A percentile compares a stretch with the other conserved stretches of the same genome.
Evolutionary conservation across 2,888 invertebrate species (phyloP).

Genomic region (Panzeria rudis): DNA sequence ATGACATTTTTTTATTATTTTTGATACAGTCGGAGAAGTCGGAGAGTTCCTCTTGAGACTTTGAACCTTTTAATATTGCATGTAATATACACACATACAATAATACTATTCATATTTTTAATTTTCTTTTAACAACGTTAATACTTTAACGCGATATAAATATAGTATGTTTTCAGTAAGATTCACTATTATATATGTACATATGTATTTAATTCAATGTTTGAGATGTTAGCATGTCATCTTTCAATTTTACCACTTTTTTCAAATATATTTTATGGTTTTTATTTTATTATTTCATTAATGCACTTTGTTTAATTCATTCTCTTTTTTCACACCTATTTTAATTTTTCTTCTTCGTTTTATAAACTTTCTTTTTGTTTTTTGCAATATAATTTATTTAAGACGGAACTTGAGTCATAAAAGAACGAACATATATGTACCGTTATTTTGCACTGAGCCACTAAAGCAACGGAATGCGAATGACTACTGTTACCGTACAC

Average conservation of each 20-base stretch:
- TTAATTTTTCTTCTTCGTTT: slow-evolving; percentile 16
- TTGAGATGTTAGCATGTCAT: slow-evolving; percentile 1
- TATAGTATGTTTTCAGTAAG: too few species aligned
- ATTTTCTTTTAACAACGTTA: too few species aligned
- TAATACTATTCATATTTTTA: too few species aligned
- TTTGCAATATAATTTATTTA: slow-evolving; percentile 35
- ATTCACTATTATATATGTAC: too few species aligned
- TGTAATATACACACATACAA: too few species aligned
- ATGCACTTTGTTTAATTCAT: slow-evolving; percentile 37
- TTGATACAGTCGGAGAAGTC: too few species aligned
- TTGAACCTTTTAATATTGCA: too few species aligned
- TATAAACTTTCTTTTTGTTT: slow-evolving; percentile 20
- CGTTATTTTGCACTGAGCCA: slow-evolving; percentile 73
- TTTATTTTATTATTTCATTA: slow-evolving; percentile 5
- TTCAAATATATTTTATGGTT: slow-evolving; percentile 14
- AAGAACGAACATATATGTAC: slow-evolving; percentile 43
- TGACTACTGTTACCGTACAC: slow-evolving; percentile 66
- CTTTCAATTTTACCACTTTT: slow-evolving; percentile 15
- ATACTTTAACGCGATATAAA: too few species aligned
- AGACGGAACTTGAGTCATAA: slow-evolving; percentile 44
- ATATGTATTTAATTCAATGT: background rate
- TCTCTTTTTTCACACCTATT: background rate
- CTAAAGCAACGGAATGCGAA: slow-evolving; percentile 74
- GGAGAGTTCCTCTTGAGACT: too few species aligned
- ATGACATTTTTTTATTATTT: too few species aligned